Percentiles rank a stretch among this genome's conserved stretches.
Conservation (phyloP, 2,113 vertebrate species). For the Camelus bactrianus region DNA sequence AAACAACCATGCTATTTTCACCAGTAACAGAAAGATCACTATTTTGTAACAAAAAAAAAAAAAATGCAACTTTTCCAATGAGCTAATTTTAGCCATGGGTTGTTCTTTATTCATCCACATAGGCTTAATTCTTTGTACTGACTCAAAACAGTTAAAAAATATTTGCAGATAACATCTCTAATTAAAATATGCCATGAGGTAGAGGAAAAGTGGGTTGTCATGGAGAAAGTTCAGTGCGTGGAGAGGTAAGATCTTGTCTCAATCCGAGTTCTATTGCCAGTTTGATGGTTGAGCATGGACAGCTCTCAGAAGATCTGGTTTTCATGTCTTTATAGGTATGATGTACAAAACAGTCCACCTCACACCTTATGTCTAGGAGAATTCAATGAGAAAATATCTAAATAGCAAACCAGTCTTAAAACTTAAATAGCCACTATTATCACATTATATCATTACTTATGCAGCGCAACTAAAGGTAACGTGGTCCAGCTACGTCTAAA, state of each 20-base stretch:
- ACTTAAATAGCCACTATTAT: not conserved
- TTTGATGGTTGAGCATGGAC: not conserved
- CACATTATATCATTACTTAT: not conserved
- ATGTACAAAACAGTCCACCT: not conserved
- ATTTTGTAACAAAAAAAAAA: not conserved
- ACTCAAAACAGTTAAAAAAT: not conserved
- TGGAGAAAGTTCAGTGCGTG: not conserved
- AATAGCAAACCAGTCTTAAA: not conserved
- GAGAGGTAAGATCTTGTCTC: not conserved
- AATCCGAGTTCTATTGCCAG: not conserved
- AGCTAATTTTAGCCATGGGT: not conserved
- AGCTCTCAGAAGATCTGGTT: not conserved
- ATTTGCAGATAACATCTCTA: not conserved
- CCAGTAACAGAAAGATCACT: constrained; percentile 1
- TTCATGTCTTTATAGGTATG: not conserved
- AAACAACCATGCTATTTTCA: not conserved
- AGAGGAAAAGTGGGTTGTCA: not conserved
- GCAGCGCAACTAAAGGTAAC: not conserved
- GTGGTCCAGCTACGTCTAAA: not conserved
- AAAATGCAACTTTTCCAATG: not conserved
- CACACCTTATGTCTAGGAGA: not conserved
- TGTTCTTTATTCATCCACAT: not conserved
- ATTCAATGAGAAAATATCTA: not conserved
- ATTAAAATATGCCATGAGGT: not conserved
- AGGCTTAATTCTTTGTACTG: not conserved